Evolutionary conservation across 1,140 invertebrate species (phyloP).

Genomic region (Mya arenaria): DNA sequence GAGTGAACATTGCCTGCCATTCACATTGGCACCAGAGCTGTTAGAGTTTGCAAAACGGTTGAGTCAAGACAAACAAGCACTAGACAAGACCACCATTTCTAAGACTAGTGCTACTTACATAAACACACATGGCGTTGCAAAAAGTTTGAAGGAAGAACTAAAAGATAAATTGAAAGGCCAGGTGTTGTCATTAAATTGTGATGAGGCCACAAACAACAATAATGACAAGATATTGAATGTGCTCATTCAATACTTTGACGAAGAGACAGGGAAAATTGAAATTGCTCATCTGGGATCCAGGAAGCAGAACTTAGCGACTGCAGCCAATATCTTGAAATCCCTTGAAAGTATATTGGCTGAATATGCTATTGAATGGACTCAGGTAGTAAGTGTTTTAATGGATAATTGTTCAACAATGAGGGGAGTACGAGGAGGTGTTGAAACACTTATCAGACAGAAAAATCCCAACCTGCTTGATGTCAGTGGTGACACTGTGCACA

Average conservation of each 20-base stretch:
- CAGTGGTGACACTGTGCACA: slow-evolving; percentile 41
- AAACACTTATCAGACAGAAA: background rate
- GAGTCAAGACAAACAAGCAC: background rate
- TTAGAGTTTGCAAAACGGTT: background rate
- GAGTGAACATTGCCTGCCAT: slow-evolving; percentile 2
- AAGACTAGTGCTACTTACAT: background rate
- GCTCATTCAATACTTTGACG: slow-evolving; percentile 15
- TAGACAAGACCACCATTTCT: background rate
- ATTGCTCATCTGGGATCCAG: slow-evolving; percentile 5
- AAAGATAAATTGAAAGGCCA: background rate
- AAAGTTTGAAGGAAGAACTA: background rate
- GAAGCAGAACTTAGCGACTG: slow-evolving; percentile 17
- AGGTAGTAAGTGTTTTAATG: slow-evolving; percentile 30
- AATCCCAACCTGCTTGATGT: slow-evolving; percentile 36
- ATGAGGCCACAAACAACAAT: slow-evolving; percentile 5
- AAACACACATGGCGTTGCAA: background rate
- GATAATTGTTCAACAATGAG: slow-evolving; percentile 39
- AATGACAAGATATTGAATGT: slow-evolving; percentile 4
- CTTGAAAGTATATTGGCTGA: slow-evolving; percentile 3
- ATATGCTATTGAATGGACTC: slow-evolving; percentile 15
- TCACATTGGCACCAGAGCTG: background rate
- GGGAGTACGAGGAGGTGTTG: slow-evolving; percentile 12
- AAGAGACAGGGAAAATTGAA: background rate
- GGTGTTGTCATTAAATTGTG: background rate
- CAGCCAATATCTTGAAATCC: slow-evolving; percentile 18